Evolutionary conservation across 2,888 invertebrate genomes (phyloP), one percentile per base, ranked within the genome.

Genomic region (Drosophila subsilvestris): DNA sequence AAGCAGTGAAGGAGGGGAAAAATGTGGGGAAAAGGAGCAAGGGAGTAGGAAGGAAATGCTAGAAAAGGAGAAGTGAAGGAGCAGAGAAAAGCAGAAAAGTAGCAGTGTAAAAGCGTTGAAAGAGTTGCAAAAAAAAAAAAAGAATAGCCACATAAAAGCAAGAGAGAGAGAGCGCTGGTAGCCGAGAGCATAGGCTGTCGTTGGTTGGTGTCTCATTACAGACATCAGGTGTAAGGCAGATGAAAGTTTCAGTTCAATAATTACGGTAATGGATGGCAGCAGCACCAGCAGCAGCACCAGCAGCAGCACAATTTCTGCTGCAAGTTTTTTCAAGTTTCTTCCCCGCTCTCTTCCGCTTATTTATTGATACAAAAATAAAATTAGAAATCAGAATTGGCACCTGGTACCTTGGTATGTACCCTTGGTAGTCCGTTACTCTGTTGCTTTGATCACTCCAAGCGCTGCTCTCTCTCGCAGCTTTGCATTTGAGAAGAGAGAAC

Each of bases 161-260:
- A 37, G 9, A 37, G 6, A 37, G 14, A 37, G 37, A n/a, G 6
- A 37, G 37, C 6, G 25, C 6, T 8, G 27, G 2, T 8, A 27
- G 8, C 0, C 7, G 14, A 14, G 37, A 2, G 14, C 1, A 14
- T 1, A 2, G 14, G 14, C 0, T 2, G 17, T n/a, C n/a, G 25
- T 25, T 25, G 18, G 18, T 14, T 6, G 32, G 42, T 53, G 55
- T 42, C 65, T 66, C 68, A 66, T 66, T 59, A 68, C 56, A 32
- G 58, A 27, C 57, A 27, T 29, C 57, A 57, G 63, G 43, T 37
- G n/a, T 25, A 48, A 22, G 27, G 49, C 55, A 58, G 67, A 60
- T 70, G 71, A 70, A 71, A 70, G 67, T 67, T 67, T 70, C 37
- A 71, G 60, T 51, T 71, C 60, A 67, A 71, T 70, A 71, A 71